These are phyloP conservation scores for Metaphire vulgaris DNA, from an alignment of 1,140 invertebrate species.

Conservation along the genomic window DNA sequence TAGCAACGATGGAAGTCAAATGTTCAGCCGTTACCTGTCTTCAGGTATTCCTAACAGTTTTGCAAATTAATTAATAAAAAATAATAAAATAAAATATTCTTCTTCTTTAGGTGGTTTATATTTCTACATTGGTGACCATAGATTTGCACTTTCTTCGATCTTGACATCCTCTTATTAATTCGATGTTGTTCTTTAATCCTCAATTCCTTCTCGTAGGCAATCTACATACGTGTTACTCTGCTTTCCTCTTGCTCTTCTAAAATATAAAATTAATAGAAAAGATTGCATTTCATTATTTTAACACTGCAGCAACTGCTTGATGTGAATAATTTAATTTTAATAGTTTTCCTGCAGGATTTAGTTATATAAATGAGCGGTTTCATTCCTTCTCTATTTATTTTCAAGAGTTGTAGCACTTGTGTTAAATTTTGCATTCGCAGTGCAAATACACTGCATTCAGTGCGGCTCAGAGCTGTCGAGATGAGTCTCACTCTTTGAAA, in stretches of 20 bases:
- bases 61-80: background rate
- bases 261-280: background rate
- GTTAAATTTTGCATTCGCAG: conserved; percentile 42
- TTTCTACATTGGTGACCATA: background rate
- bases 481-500: conserved; percentile 68
- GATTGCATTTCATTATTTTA: background rate
- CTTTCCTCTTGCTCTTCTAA: background rate
- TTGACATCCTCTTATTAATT: too few species aligned
- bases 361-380: too few species aligned
- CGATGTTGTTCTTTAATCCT: too few species aligned
- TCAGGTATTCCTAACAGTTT: conserved; percentile 50
- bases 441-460: conserved; percentile 85
- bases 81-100: background rate
- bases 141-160: background rate
- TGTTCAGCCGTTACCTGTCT: conserved; percentile 81
- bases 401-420: conserved; percentile 14
- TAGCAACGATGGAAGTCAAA: conserved; percentile 69
- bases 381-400: background rate
- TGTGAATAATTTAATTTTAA: background rate
- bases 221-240: too few species aligned
- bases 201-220: too few species aligned
- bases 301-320: background rate
- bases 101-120: background rate
- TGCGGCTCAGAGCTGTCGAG: conserved; percentile 73
- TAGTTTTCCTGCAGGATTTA: background rate